phyloP scores from a whole-genome alignment of 2,888 invertebrate species.

The Theretra japonica region DNA sequence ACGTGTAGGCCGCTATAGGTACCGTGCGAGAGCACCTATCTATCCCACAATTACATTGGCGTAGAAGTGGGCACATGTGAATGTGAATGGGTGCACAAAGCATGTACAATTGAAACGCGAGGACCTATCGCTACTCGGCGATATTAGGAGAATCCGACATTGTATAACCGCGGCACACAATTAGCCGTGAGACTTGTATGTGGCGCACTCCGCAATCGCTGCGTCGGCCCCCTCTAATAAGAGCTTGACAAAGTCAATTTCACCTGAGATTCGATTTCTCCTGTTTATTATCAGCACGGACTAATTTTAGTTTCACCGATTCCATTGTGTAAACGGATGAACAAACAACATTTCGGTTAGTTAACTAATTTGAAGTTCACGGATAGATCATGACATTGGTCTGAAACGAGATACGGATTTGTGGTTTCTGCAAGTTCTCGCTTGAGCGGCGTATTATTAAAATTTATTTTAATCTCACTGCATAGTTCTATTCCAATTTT shows the following conservation, averaged over 20 bases:
- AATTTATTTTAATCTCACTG: neutral
- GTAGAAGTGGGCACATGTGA: slow-evolving; percentile 62
- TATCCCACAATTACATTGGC: slow-evolving; percentile 74
- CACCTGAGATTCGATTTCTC: slow-evolving; percentile 59
- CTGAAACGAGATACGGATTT: slow-evolving; percentile 38
- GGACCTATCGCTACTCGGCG: slow-evolving; percentile 48
- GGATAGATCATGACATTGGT: slow-evolving; percentile 52
- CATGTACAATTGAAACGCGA: slow-evolving; percentile 55
- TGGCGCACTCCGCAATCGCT: slow-evolving; percentile 39
- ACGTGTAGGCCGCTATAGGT: slow-evolving; percentile 67
- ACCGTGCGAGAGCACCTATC: slow-evolving; percentile 65
- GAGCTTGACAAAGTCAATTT: slow-evolving; percentile 68
- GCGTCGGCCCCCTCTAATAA: slow-evolving; percentile 53
- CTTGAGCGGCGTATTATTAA: neutral
- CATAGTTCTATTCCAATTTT: slow-evolving; percentile 1
- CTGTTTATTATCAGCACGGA: slow-evolving; percentile 63
- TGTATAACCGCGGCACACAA: slow-evolving; percentile 65
- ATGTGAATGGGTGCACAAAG: slow-evolving; percentile 64
- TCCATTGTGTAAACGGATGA: slow-evolving; percentile 63
- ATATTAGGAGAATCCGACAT: slow-evolving; percentile 60
- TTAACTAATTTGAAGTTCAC: slow-evolving; percentile 63
- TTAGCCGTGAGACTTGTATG: slow-evolving; percentile 64
- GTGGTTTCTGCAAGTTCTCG: slow-evolving; percentile 37
- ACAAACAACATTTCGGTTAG: slow-evolving; percentile 64
- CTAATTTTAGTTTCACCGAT: slow-evolving; percentile 61